Percentiles rank a stretch among this genome's conserved stretches.
Conservation (phyloP, 2,888 invertebrate species). For the Atrina japonica region DNA sequence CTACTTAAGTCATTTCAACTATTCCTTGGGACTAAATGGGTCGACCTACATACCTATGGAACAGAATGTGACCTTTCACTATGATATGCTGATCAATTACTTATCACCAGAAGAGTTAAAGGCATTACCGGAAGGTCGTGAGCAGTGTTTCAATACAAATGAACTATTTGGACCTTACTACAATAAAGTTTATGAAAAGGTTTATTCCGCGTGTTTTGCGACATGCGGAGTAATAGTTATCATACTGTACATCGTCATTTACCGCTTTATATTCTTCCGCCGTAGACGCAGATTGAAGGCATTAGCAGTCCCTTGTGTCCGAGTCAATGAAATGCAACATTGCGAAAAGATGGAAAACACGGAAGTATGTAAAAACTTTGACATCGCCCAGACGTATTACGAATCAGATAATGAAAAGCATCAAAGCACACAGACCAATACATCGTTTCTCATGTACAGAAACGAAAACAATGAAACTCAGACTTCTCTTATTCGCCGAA, state of each 20-base stretch:
- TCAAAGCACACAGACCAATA: too few species aligned
- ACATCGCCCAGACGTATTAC: too few species aligned
- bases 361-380: too few species aligned
- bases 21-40: too few species aligned
- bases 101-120: neutral
- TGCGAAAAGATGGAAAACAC: constrained; percentile 25
- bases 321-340: constrained; percentile 5
- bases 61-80: neutral
- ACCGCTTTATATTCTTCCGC: constrained; percentile 43
- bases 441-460: too few species aligned
- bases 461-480: too few species aligned
- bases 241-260: constrained; percentile 73
- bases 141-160: constrained; percentile 47
- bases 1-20: too few species aligned
- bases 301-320: constrained; percentile 32
- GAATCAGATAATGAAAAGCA: too few species aligned
- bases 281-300: constrained; percentile 33
- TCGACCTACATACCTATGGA: constrained; percentile 9
- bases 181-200: constrained; percentile 58
- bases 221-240: constrained; percentile 73
- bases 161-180: constrained; percentile 22
- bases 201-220: constrained; percentile 70
- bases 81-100: neutral
- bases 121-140: neutral
- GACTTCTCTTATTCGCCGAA: too few species aligned